Evolutionary conservation across 2,888 invertebrate genomes (phyloP).

Genomic region (Amblyteles armatorius): DNA sequence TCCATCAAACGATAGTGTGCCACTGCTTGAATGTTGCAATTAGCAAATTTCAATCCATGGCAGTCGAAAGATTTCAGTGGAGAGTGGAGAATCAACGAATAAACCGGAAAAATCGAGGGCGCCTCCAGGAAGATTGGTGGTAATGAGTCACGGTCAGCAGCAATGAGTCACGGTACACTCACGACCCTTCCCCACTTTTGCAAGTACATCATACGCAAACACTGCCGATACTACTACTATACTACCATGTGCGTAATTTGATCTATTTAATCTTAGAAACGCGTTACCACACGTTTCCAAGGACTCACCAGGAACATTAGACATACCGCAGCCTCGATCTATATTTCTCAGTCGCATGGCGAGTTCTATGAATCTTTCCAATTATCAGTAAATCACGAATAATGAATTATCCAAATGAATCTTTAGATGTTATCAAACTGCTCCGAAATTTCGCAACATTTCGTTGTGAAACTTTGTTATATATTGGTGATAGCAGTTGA

Average conservation of each 20-base stretch:
- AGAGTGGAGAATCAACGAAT: neutral
- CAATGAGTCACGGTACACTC: conserved; percentile 27
- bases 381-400: conserved; percentile 59
- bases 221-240: conserved; percentile 14
- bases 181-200: conserved; percentile 49
- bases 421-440: conserved; percentile 38
- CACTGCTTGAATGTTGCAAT: conserved; percentile 30
- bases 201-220: conserved; percentile 24
- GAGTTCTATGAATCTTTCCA: conserved; percentile 48
- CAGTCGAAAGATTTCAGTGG: neutral
- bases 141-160: conserved; percentile 35
- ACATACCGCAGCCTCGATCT: conserved; percentile 64
- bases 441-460: neutral
- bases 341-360: conserved; percentile 50
- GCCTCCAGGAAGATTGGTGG: conserved; percentile 16
- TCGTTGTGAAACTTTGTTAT: neutral
- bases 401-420: conserved; percentile 28
- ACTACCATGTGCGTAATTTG: conserved; percentile 66
- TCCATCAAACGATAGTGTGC: conserved; percentile 43
- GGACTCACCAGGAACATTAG: conserved; percentile 63
- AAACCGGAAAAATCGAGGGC: conserved; percentile 2
- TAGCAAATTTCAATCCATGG: neutral
- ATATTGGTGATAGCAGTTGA: neutral
- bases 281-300: conserved; percentile 67
- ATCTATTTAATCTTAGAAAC: conserved; percentile 69